Evolutionary conservation across 2,888 invertebrate species (phyloP).

Genomic region (Celastrina argiolus): DNA sequence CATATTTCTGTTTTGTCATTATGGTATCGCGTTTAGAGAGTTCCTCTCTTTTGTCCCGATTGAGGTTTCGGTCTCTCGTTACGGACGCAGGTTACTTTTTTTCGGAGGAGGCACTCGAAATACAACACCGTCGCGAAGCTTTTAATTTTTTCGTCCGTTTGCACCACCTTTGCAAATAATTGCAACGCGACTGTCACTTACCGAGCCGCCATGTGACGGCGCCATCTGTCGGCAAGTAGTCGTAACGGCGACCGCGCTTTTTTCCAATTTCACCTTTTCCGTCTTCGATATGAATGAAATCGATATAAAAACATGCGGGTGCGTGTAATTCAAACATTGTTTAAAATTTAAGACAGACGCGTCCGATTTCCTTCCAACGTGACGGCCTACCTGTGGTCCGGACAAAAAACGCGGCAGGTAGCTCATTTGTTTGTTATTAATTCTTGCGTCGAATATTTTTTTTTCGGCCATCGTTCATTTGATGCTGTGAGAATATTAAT

Average conservation of each 20-base stretch:
- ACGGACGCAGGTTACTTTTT: slow-evolving; percentile 62
- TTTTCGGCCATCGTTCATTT: slow-evolving; percentile 69
- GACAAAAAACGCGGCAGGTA: slow-evolving; percentile 77
- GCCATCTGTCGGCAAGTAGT: slow-evolving; percentile 68
- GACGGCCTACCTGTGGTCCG: slow-evolving; percentile 68
- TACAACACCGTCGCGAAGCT: slow-evolving; percentile 45
- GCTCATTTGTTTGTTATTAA: slow-evolving; percentile 79
- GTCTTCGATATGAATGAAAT: slow-evolving; percentile 59
- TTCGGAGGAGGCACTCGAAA: slow-evolving; percentile 55
- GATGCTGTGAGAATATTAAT: slow-evolving; percentile 78
- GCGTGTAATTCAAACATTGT: slow-evolving; percentile 73
- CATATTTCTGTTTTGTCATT: slow-evolving; percentile 79
- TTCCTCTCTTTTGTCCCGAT: slow-evolving; percentile 72
- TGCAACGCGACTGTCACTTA: slow-evolving; percentile 25
- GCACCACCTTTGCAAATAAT: slow-evolving; percentile 34
- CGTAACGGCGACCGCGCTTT: slow-evolving; percentile 45
- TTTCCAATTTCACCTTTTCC: slow-evolving; percentile 32
- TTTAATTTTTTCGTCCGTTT: slow-evolving; percentile 36
- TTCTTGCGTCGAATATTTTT: slow-evolving; percentile 73
- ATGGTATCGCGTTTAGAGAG: slow-evolving; percentile 73
- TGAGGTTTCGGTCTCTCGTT: slow-evolving; percentile 73
- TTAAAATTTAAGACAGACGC: slow-evolving; percentile 70
- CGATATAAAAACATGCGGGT: slow-evolving; percentile 67
- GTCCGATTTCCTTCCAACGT: slow-evolving; percentile 72
- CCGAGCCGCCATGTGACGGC: slow-evolving; percentile 31